These are phyloP conservation scores for Varecia variegata DNA, from an alignment of 2,797 vertebrate genomes.

Conservation along the genomic window DNA sequence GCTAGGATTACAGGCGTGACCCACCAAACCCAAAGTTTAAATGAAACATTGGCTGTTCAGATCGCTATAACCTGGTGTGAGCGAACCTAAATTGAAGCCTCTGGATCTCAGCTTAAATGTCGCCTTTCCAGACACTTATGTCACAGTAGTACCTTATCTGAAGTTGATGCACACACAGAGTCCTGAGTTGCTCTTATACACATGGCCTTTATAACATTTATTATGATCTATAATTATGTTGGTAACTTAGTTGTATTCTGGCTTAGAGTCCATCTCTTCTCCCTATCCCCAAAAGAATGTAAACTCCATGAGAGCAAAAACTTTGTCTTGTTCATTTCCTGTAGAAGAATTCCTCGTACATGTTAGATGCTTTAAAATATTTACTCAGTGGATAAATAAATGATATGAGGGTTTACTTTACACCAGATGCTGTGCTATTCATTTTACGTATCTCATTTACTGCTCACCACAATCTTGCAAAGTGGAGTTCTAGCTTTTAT, in stretches of 20 bases:
- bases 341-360: neutral
- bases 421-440: neutral
- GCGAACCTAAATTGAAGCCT: neutral
- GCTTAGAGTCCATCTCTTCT: neutral
- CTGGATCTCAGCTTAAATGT: neutral
- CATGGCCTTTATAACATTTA: neutral
- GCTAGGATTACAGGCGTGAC: no score
- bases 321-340: neutral
- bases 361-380: neutral
- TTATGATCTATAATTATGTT: neutral
- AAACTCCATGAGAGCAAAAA: neutral
- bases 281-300: neutral
- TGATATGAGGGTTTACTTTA: neutral
- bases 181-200: neutral
- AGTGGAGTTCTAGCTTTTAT: neutral
- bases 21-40: neutral
- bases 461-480: neutral
- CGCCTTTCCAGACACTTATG: neutral
- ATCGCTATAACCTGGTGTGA: neutral
- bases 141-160: neutral
- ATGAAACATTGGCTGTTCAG: neutral
- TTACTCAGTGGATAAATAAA: neutral
- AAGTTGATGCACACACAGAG: no score
- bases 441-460: neutral
- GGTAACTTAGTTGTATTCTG: neutral